Evolutionary conservation across 2,797 vertebrate genomes (phyloP), one percentile per base, ranked within the genome.

Genomic region (Muraenolepis orangiensis): DNA sequence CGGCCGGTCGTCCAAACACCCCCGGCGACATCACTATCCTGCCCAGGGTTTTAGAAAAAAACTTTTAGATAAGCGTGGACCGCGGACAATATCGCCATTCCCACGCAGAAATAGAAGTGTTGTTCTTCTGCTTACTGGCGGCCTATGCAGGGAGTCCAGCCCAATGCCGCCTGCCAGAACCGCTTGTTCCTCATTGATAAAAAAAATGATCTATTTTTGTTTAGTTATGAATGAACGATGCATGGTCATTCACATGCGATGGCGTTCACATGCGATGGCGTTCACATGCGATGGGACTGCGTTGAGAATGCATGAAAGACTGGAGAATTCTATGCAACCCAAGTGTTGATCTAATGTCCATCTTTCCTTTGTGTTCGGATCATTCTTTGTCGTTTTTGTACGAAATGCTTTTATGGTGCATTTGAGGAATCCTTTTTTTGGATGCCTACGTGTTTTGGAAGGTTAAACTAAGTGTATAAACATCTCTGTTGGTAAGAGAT

Each of bases 251-350:
- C 66, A 26, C 84, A 82, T 83, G 80, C 84, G 74, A 85, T 38
- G 23, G 1, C 51, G 6, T 46, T 46, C 42, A 14, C 16, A 46
- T 20, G 42, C 42, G 18, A 46, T 20, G 16, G 20, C 85, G 86
- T 57, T 57, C 20, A 18, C 20, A 57, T 23, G 51, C 51, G 51
- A 57, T n/a, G 51, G 23, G n/a, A 23, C 89, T 90, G 89, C 90
- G 91, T 89, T 66, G 88, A 93, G 80, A 74, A 87, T 36, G 70
- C 38, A 18, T 70, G 18, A 70, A 70, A 92, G 94, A 92, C 91
- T 92, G 91, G 91, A 87, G 69, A 82, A 86, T 87, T 94, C 94
- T 96, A 97, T 96, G 95, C 95, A 96, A 96, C 92, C 93, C 92
- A 78, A 84, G 84, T 93, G 93, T 94, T 95, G 71, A 81, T 83